These are phyloP conservation scores for Gobius niger DNA, from an alignment of 2,113 vertebrate genomes.

Conservation along the genomic window DNA sequence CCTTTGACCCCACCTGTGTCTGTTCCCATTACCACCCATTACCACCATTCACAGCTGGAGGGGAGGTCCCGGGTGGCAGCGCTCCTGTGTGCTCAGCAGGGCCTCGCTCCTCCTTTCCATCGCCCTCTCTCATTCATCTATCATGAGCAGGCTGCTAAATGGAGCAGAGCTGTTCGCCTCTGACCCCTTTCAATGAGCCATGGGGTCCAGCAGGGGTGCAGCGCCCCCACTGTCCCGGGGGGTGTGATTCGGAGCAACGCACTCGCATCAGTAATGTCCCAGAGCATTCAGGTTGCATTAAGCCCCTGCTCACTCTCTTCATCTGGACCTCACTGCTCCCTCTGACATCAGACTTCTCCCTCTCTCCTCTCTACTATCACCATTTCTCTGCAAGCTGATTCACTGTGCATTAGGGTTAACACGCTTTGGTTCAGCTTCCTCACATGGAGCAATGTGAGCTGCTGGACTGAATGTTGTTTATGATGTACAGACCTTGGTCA, in stretches of 20 bases:
- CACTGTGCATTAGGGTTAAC: not conserved
- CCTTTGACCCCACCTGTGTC: slow-evolving; percentile 61
- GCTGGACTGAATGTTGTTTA: too few species aligned
- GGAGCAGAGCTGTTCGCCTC: slow-evolving; percentile 60
- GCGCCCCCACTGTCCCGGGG: slow-evolving; percentile 29
- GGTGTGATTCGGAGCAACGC: slow-evolving; percentile 58
- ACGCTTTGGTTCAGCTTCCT: too few species aligned
- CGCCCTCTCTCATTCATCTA: slow-evolving; percentile 57
- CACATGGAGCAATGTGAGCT: too few species aligned
- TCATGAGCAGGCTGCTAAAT: slow-evolving; percentile 65
- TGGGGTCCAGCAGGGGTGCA: slow-evolving; percentile 45
- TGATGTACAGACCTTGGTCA: too few species aligned
- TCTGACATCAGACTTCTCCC: not conserved
- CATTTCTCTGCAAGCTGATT: slow-evolving; percentile 1
- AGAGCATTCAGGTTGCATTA: slow-evolving; percentile 65
- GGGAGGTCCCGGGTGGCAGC: slow-evolving; percentile 51
- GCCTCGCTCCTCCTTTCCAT: slow-evolving; percentile 29
- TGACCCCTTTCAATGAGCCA: slow-evolving; percentile 74
- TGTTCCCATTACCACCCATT: slow-evolving; percentile 62
- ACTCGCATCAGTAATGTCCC: slow-evolving; percentile 58
- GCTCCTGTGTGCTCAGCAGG: slow-evolving; percentile 35
- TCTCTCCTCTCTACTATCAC: slow-evolving; percentile 8
- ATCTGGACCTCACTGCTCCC: slow-evolving; percentile 21
- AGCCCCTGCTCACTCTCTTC: slow-evolving; percentile 46
- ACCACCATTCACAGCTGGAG: slow-evolving; percentile 39